Evolutionary conservation across 2,797 vertebrate genomes (phyloP).

Genomic region (Austrolebias charrua): DNA sequence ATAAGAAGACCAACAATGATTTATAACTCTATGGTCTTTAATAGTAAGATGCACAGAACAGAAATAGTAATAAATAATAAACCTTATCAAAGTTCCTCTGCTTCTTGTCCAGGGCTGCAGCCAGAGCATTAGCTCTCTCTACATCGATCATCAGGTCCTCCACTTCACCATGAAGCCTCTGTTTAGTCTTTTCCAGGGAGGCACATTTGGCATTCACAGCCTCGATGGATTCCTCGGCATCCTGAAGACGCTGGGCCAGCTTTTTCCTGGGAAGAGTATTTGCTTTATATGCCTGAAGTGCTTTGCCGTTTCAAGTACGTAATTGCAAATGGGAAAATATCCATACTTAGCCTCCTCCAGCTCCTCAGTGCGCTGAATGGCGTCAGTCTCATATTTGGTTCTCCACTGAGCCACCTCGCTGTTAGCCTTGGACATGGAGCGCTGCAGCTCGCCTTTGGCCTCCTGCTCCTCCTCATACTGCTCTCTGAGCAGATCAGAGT

Average conservation of each 20-base stretch:
- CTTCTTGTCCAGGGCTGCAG: slow-evolving; percentile 72
- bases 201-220: slow-evolving; percentile 87
- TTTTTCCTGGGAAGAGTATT: slow-evolving; percentile 79
- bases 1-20: no score
- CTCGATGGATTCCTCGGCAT: slow-evolving; percentile 85
- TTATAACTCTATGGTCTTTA: neutral
- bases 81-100: slow-evolving; percentile 79
- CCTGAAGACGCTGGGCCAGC: slow-evolving; percentile 85
- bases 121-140: slow-evolving; percentile 83
- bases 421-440: slow-evolving; percentile 84
- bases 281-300: slow-evolving; percentile 35
- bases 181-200: slow-evolving; percentile 83
- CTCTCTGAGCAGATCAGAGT: slow-evolving; percentile 84
- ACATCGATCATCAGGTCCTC: slow-evolving; percentile 88
- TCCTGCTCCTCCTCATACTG: slow-evolving; percentile 84
- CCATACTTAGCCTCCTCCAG: slow-evolving; percentile 84
- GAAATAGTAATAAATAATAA: neutral
- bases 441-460: slow-evolving; percentile 83
- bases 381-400: slow-evolving; percentile 85
- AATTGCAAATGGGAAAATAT: neutral
- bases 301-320: neutral
- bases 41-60: neutral
- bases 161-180: slow-evolving; percentile 84
- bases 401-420: slow-evolving; percentile 87
- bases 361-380: slow-evolving; percentile 85